Conservation (phyloP, 2,888 invertebrate genomes). For the Drosophila glabriapex region DNA sequence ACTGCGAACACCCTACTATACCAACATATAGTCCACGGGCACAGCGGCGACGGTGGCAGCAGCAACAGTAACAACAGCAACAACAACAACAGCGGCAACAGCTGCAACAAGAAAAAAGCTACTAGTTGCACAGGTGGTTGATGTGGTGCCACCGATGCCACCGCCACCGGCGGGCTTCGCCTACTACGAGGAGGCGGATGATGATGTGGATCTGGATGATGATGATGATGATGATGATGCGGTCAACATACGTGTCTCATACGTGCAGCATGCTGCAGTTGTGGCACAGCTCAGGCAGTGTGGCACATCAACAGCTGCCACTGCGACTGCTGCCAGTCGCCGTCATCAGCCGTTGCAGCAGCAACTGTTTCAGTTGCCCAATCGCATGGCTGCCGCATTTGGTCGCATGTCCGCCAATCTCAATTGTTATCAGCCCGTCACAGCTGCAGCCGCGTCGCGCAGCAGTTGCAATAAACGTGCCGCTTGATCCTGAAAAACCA, state of each 20-base stretch:
- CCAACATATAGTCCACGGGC: constrained; percentile 80
- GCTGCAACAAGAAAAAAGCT: neutral
- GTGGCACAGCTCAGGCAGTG: constrained; percentile 57
- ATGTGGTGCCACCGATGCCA: constrained; percentile 9
- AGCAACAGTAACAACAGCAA: constrained; percentile 3
- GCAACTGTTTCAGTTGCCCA: constrained; percentile 61
- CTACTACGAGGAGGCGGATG: constrained; percentile 74
- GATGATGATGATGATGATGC: constrained; percentile 63
- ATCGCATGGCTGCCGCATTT: constrained; percentile 63
- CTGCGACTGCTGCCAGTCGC: neutral
- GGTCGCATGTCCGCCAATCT: constrained; percentile 72
- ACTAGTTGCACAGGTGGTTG: constrained; percentile 14
- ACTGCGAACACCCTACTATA: constrained; percentile 60
- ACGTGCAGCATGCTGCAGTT: constrained; percentile 71
- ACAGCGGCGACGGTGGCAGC: constrained; percentile 26
- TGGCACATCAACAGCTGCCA: constrained; percentile 8
- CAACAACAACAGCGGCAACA: constrained; percentile 7
- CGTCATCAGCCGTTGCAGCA: constrained; percentile 50
- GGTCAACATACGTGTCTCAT: constrained; percentile 71
- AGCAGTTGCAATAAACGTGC: constrained; percentile 25
- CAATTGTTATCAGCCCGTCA: constrained; percentile 71
- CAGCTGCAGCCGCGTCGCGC: constrained; percentile 17
- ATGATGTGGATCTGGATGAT: constrained; percentile 65
- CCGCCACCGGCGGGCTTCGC: constrained; percentile 55
- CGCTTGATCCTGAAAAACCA: constrained; percentile 19